Percentiles rank a stretch among this genome's conserved stretches.
phyloP scores from a whole-genome alignment of 2,113 vertebrate genomes.

The Aptenodytes patagonicus region DNA sequence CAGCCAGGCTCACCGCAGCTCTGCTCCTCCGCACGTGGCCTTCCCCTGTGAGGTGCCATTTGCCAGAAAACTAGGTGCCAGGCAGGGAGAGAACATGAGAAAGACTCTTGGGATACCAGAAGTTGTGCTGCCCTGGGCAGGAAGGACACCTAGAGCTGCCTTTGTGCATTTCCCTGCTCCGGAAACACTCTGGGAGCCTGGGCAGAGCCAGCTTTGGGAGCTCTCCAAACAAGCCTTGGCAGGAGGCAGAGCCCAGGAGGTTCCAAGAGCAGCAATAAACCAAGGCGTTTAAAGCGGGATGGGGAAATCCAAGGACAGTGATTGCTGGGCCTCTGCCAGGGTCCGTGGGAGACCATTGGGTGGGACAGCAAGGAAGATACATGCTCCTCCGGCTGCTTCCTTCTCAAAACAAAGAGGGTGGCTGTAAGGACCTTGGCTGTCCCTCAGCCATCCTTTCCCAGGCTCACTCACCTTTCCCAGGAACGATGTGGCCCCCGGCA shows the following conservation, averaged over 20 bases:
- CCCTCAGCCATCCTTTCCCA: neutral
- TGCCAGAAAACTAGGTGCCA: neutral
- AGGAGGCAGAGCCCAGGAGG: neutral
- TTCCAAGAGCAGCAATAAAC: slow-evolving; percentile 3
- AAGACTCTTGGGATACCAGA: neutral
- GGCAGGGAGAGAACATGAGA: neutral
- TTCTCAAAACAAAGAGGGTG: neutral
- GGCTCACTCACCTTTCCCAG: neutral
- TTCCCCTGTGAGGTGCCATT: slow-evolving; percentile 3
- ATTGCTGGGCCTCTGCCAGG: neutral
- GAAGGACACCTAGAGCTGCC: neutral
- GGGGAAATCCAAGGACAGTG: neutral
- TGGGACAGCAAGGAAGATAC: neutral
- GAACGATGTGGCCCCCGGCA: accelerated
- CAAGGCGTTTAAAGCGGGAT: neutral
- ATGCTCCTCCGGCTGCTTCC: neutral
- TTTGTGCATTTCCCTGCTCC: neutral
- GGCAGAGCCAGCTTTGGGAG: neutral
- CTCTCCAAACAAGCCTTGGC: neutral
- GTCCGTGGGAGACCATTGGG: accelerated
- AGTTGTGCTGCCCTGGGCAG: neutral
- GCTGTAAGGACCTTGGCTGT: neutral
- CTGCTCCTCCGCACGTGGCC: neutral
- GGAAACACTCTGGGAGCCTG: neutral
- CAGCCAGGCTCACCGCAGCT: neutral